phyloP scores from a whole-genome alignment of 2,888 invertebrate species.

The Oxyteleia sp. region DNA sequence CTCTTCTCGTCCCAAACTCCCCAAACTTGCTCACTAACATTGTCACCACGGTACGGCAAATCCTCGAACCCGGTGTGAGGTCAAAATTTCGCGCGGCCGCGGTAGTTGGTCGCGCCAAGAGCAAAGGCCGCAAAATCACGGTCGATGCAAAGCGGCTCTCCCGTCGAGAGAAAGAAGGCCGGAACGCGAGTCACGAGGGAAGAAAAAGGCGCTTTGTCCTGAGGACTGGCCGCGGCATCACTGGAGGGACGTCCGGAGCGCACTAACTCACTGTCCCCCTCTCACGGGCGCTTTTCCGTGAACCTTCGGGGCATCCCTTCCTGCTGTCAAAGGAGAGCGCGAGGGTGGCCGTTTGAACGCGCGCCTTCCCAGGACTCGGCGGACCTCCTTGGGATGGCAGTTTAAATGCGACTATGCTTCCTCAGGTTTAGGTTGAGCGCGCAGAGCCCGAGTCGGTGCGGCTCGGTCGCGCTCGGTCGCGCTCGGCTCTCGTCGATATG shows the following conservation, averaged over 20 bases:
- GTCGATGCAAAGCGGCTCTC: too few species aligned
- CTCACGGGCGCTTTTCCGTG: conserved; percentile 51
- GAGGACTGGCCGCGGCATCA: conserved; percentile 47
- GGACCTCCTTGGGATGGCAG: conserved; percentile 82
- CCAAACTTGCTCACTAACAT: neutral
- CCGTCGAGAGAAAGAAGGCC: conserved; percentile 12
- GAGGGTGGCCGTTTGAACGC: conserved; percentile 72
- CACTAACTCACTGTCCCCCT: conserved; percentile 52
- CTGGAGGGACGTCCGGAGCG: conserved; percentile 47
- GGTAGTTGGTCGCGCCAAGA: too few species aligned
- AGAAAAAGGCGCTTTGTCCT: conserved; percentile 60
- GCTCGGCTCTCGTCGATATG: conserved; percentile 86
- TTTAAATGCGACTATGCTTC: conserved; percentile 86
- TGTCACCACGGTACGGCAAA: neutral
- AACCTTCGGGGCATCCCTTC: conserved; percentile 59
- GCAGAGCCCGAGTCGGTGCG: conserved; percentile 80
- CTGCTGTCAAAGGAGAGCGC: conserved; percentile 49
- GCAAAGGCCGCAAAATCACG: too few species aligned
- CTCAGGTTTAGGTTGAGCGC: conserved; percentile 83
- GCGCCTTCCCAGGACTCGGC: conserved; percentile 77
- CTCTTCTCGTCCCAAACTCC: too few species aligned
- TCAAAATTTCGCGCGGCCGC: neutral
- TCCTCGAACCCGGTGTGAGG: neutral
- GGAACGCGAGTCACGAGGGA: conserved; percentile 34
- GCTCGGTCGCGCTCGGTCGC: conserved; percentile 80